phyloP scores from a whole-genome alignment of 1,140 invertebrate genomes.

The Drosophila murphyi region DNA sequence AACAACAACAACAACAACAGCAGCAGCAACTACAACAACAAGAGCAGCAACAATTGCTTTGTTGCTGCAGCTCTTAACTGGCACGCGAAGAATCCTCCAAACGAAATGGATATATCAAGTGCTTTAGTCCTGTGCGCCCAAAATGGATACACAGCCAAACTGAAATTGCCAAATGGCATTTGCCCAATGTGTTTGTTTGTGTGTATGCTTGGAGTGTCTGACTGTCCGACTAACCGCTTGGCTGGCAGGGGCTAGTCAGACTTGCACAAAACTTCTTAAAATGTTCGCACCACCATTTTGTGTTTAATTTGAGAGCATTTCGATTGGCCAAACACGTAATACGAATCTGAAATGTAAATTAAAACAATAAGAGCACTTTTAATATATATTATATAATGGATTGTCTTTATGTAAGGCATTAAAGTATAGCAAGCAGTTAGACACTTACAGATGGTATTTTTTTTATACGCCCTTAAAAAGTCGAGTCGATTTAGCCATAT shows the following conservation, averaged over 20 bases:
- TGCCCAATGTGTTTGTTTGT: conserved; percentile 26
- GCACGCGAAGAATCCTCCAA: conserved; percentile 81
- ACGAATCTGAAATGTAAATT: conserved; percentile 19
- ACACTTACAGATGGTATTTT: too few species aligned
- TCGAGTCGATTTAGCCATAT: too few species aligned
- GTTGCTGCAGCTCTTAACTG: conserved; percentile 77
- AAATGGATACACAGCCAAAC: conserved; percentile 58
- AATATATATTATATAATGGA: too few species aligned
- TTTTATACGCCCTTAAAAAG: too few species aligned
- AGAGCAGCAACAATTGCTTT: conserved; percentile 60
- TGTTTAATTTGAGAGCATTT: conserved; percentile 31
- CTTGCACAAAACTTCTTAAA: conserved; percentile 34
- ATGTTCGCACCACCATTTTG: conserved; percentile 29
- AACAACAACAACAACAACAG: conserved; percentile 39
- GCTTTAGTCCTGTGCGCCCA: conserved; percentile 40
- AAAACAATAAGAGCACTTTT: background rate
- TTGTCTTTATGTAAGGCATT: background rate
- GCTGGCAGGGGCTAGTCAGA: conserved; percentile 17
- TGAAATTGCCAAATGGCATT: conserved; percentile 74
- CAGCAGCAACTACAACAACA: background rate
- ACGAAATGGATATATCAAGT: conserved; percentile 76
- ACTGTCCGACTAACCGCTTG: background rate
- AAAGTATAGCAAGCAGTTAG: too few species aligned
- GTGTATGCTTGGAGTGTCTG: background rate
- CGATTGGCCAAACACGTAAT: background rate